phyloP scores from a whole-genome alignment of 2,888 invertebrate species.

The Cheilosia scutellata region DNA sequence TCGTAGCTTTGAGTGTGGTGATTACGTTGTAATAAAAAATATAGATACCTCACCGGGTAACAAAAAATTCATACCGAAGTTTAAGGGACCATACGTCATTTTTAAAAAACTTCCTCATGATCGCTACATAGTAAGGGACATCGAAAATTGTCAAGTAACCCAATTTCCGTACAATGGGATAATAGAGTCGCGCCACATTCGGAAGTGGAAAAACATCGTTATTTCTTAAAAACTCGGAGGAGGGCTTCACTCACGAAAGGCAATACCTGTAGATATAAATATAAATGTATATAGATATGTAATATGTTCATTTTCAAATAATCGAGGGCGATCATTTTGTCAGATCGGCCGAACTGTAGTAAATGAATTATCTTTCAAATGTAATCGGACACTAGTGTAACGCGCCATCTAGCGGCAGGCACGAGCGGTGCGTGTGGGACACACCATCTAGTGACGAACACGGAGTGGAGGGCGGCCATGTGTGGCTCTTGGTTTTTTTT shows the following conservation, averaged over 20 bases:
- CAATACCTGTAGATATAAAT: too few relatives aligned
- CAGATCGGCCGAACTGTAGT: too few relatives aligned
- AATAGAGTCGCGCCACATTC: too few relatives aligned
- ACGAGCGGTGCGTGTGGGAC: too few relatives aligned
- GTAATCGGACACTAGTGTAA: too few relatives aligned
- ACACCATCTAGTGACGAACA: too few relatives aligned
- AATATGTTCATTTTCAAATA: background rate
- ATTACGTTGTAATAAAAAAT: conserved; percentile 74
- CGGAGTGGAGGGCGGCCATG: too few relatives aligned
- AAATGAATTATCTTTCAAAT: too few relatives aligned
- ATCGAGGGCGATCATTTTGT: conserved; percentile 1
- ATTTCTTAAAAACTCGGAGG: background rate
- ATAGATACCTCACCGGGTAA: conserved; percentile 74
- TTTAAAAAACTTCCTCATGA: conserved; percentile 77
- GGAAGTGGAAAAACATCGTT: background rate
- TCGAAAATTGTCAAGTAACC: conserved; percentile 40
- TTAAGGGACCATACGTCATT: conserved; percentile 54
- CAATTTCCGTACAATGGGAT: background rate
- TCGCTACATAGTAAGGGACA: conserved; percentile 76
- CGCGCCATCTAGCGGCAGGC: too few relatives aligned
- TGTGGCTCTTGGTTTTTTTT: too few relatives aligned
- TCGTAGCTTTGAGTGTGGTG: background rate
- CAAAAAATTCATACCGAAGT: conserved; percentile 66
- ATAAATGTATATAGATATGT: background rate
- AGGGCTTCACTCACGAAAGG: background rate